Conservation (phyloP, 2,888 invertebrate genomes). For the Dione juno region DNA sequence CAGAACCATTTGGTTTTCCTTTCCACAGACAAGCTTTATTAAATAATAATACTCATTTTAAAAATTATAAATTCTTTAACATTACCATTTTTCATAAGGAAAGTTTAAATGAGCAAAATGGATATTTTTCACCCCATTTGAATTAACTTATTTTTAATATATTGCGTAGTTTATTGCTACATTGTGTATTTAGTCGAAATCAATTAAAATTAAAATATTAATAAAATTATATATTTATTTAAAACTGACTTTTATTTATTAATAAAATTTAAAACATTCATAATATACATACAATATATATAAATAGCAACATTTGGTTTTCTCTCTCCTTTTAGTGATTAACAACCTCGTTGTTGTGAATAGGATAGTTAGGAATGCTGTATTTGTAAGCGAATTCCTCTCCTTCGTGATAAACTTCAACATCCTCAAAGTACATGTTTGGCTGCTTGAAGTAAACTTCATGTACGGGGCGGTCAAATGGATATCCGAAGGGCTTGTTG, state of each 20-base stretch:
- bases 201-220: not conserved
- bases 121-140: constrained; percentile 63
- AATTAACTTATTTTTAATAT: constrained; percentile 49
- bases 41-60: constrained; percentile 50
- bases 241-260: constrained; percentile 37
- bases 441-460: constrained; percentile 77
- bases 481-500: constrained; percentile 82
- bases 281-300: constrained; percentile 28
- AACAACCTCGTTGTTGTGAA: constrained; percentile 52
- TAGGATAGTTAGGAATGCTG: constrained; percentile 51
- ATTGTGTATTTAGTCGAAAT: not conserved
- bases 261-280: constrained; percentile 22
- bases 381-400: constrained; percentile 61
- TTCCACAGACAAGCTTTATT: constrained; percentile 63
- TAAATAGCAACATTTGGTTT: constrained; percentile 30
- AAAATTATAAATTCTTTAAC: constrained; percentile 71
- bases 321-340: constrained; percentile 55
- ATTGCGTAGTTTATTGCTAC: not conserved
- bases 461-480: constrained; percentile 81
- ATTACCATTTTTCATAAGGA: constrained; percentile 65
- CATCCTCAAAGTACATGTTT: constrained; percentile 85
- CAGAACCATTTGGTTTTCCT: constrained; percentile 71
- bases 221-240: constrained; percentile 64
- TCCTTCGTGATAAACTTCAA: constrained; percentile 79
- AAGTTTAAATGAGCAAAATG: constrained; percentile 51